These are phyloP conservation scores for Lasaia peninsularis DNA, from an alignment of 1,140 invertebrate species.

Conservation along the genomic window DNA sequence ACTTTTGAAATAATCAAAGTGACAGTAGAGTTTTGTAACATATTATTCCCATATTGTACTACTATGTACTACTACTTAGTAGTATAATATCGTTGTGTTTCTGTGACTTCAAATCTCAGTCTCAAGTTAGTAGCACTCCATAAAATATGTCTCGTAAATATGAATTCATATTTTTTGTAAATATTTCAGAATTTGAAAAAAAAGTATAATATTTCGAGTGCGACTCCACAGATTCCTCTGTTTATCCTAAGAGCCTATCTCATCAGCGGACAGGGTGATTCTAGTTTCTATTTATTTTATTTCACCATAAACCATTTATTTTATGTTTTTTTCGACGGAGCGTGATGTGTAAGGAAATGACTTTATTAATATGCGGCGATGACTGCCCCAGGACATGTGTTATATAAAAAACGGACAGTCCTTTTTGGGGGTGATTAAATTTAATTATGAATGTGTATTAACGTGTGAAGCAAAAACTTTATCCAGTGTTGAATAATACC, in stretches of 20 bases:
- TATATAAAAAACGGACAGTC: background rate
- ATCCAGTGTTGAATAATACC: no score
- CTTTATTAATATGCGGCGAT: slow-evolving; percentile 52
- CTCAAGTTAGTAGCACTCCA: no score
- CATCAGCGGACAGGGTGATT: slow-evolving; percentile 34
- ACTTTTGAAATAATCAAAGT: no score
- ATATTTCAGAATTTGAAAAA: no score
- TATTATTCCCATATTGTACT: no score
- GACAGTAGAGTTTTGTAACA: no score
- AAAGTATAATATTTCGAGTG: background rate
- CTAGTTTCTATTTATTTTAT: slow-evolving; percentile 46
- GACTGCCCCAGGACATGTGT: slow-evolving; percentile 6
- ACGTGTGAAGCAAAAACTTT: no score
- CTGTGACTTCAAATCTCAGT: no score
- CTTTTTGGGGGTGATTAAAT: slow-evolving; percentile 32
- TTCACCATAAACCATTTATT: slow-evolving; percentile 51
- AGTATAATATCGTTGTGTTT: no score
- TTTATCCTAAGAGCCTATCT: slow-evolving; percentile 23
- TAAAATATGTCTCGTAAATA: no score
- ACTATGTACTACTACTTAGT: no score
- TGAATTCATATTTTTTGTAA: no score
- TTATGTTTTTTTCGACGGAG: slow-evolving; percentile 30
- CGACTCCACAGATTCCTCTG: slow-evolving; percentile 30
- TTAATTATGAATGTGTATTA: background rate
- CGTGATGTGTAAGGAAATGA: slow-evolving; percentile 33